Evolutionary conservation across 2,113 vertebrate species (phyloP), one percentile per base, ranked within the genome.

Genomic region (Parotia lawesii): DNA sequence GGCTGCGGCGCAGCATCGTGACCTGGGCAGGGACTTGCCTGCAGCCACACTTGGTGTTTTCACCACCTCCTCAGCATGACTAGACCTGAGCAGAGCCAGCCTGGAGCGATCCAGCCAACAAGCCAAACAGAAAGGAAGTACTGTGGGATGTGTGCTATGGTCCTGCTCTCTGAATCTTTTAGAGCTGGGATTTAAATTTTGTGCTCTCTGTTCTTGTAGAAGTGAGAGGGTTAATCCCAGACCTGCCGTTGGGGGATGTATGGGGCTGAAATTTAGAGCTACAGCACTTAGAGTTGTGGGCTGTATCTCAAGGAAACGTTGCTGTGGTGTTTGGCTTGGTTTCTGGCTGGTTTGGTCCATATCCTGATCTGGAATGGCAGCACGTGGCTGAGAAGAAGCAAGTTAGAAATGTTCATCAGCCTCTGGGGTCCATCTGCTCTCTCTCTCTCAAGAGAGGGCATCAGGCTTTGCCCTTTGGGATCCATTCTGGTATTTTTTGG

Each of bases 11-110:
- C 95, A 97, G 96, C 95, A 85, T 87, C 76, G 84, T 96, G 87
- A 94, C 86, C 89, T 77, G 89, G 93, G 90, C 94, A 84, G 94
- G 76, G 79, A 82, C 92, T 97, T 86, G 97, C 97, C 96, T 96
- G 97, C 91, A 93, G 95, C 97, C 95, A 97, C 97, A 97, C 96
- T 86, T 45, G 65, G 96, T 94, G 67, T 96, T 96, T 96, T 90
- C 74, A 79, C 85, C 92, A 91, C 92, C 93, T 97, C 96, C 91
- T 94, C 97, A 97, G 98, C 98, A 98, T 98, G 98, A 95, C 91
- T 97, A 97, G 96, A 96, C 97, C 97, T 96, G 97, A 97, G 97
- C 54, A 77, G 95, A 93, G 54, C 50, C 85, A 82, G 82, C 87
- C 65, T 60, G 89, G 92, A 85, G 61, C 31, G 2, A 85, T 74